Base-by-base conservation (phyloP, 2,888 invertebrate species). In the Boloria euphrosyne region DNA sequence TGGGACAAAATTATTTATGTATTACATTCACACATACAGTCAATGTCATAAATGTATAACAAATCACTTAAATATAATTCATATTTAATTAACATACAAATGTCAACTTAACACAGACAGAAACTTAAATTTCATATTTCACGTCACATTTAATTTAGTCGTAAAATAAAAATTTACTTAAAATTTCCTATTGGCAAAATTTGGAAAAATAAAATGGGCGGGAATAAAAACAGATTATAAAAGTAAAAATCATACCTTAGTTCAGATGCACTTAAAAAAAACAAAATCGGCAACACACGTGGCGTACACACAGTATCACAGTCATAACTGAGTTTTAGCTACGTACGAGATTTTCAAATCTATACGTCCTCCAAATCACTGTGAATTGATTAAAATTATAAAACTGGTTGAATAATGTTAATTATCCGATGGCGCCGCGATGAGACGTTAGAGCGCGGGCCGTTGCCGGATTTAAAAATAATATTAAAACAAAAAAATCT, bases 391-490 rank as follows among this genome's bases (percentile, higher is more conserved):
- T 79, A 79, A 78, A 78, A 78, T 78, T 78, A 75, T 75, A 70
- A 69, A 81, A 80, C 81, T 78, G 78, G 81, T 81, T 73, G 75
- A 75, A 74, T 72, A 71, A 74, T 73, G 68, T 72, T 77, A 77
- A 74, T 73, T 73, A 73, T 73, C 63, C 64, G 70, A 70, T 71
- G 76, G 73, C 76, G 73, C 72, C 71, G 68, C 65, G 70, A 59
- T 50, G 59, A 67, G 74, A 73, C 69, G 88, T 85, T 86, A 82
- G 84, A 83, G 63, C 63, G 69, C 62, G 58, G 62, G 50, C 84
- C 86, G 84, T 87, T 88, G 88, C 80, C 84, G 87, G 89, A 87
- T 90, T 90, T 86, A 80, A 86, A 88, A 85, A 83, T 80, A 85
- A 85, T 77, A 75, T 76, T 74, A 76, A 76, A 78, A 76, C 68